phyloP scores from a whole-genome alignment of 1,140 invertebrate genomes.

The Pemphigus obesinymphae region DNA sequence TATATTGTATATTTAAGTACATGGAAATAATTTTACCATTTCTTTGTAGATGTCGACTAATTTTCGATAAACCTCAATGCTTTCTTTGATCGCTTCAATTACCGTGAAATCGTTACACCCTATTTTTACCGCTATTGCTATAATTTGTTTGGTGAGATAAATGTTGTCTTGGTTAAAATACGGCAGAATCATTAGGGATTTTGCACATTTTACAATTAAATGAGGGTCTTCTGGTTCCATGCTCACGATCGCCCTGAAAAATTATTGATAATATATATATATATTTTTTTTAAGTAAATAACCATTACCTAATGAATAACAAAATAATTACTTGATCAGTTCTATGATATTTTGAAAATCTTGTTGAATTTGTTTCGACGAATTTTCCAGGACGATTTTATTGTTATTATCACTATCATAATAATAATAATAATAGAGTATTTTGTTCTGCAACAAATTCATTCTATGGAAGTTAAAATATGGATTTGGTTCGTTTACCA shows the following conservation, averaged over 20 bases:
- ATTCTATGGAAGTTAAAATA: constrained; percentile 24
- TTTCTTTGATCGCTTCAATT: neutral
- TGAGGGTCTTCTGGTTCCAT: constrained; percentile 12
- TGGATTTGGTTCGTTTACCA: neutral
- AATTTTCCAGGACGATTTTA: neutral
- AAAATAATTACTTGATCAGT: neutral
- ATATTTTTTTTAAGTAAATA: too few relatives aligned
- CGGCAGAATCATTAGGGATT: neutral
- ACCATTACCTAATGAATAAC: too few relatives aligned
- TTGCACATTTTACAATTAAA: neutral
- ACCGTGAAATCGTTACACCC: neutral
- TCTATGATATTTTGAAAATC: neutral
- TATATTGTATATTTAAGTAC: too few relatives aligned
- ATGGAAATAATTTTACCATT: too few relatives aligned
- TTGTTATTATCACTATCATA: neutral
- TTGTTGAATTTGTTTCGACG: neutral
- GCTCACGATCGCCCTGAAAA: neutral
- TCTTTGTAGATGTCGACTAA: neutral
- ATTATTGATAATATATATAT: neutral
- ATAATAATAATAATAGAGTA: neutral
- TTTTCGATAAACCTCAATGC: neutral
- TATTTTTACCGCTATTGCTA: neutral
- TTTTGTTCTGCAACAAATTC: neutral
- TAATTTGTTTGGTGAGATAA: neutral
- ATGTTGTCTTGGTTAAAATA: neutral